Conservation (phyloP, 2,797 vertebrate species). For the Bradypodion pumilum region DNA sequence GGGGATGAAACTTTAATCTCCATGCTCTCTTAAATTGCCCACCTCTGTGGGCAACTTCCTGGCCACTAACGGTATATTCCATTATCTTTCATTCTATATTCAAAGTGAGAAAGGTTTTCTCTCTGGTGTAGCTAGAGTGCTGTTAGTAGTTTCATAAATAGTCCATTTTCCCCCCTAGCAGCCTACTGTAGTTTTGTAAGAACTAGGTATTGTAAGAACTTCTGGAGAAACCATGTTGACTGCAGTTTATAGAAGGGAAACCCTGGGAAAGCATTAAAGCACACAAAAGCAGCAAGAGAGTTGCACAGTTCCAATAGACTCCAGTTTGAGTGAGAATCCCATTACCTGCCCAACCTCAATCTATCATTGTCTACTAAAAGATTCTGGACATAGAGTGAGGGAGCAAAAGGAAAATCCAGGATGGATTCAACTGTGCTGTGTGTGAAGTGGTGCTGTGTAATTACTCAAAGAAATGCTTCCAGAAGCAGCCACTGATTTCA, state of each 20-base stretch:
- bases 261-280: background rate
- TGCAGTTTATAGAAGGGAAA: background rate
- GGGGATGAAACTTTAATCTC: no score
- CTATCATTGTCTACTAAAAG: background rate
- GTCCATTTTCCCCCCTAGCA: no score
- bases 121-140: background rate
- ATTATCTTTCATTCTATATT: background rate
- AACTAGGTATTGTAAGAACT: no score
- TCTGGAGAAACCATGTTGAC: background rate
- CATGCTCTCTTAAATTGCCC: no score
- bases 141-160: background rate
- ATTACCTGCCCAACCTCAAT: background rate
- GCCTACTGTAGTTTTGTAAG: no score
- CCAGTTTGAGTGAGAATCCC: background rate
- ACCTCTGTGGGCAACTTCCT: no score
- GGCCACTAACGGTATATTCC: background rate
- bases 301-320: background rate
- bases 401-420: constrained; percentile 13
- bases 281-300: no score
- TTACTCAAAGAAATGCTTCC: constrained; percentile 73
- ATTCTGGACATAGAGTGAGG: constrained; percentile 24
- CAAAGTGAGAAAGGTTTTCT: no score
- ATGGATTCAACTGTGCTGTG: constrained; percentile 24
- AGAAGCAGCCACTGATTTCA: constrained; percentile 51
- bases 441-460: constrained; percentile 51